phyloP scores from a whole-genome alignment of 2,797 vertebrate genomes.

The Neosalanx taihuensis region DNA sequence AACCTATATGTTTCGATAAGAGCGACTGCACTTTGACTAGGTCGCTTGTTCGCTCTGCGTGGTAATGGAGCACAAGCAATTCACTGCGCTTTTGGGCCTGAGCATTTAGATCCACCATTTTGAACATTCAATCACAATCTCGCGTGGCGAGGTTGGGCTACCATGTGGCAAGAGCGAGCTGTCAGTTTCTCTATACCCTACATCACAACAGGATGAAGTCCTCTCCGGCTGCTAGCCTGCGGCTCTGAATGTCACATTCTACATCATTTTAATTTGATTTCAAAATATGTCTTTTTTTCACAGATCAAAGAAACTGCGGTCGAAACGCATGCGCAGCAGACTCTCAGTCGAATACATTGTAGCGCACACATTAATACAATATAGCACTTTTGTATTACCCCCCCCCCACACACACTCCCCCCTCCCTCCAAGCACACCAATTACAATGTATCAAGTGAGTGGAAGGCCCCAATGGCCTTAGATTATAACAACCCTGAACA shows the following conservation, averaged over 20 bases:
- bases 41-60: not conserved
- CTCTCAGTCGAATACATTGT: not conserved
- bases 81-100: slow-evolving; percentile 11
- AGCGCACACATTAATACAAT: slow-evolving; percentile 2
- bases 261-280: too few relatives aligned
- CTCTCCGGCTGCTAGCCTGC: not conserved
- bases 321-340: not conserved
- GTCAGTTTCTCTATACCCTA: too few relatives aligned
- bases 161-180: not conserved
- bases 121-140: slow-evolving; percentile 11
- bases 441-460: not conserved
- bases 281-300: too few relatives aligned
- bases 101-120: slow-evolving; percentile 11
- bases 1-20: not conserved
- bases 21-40: not conserved
- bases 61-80: not conserved
- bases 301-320: not conserved
- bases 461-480: slow-evolving; percentile 16
- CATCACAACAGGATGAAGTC: not conserved
- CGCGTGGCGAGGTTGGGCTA: not conserved
- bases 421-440: not conserved
- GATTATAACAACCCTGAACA: slow-evolving; percentile 26
- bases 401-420: not conserved
- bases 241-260: too few relatives aligned
- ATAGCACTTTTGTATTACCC: not conserved